These are phyloP conservation scores for Bettongia penicillata DNA, from an alignment of 2,113 vertebrate genomes.

Conservation along the genomic window DNA sequence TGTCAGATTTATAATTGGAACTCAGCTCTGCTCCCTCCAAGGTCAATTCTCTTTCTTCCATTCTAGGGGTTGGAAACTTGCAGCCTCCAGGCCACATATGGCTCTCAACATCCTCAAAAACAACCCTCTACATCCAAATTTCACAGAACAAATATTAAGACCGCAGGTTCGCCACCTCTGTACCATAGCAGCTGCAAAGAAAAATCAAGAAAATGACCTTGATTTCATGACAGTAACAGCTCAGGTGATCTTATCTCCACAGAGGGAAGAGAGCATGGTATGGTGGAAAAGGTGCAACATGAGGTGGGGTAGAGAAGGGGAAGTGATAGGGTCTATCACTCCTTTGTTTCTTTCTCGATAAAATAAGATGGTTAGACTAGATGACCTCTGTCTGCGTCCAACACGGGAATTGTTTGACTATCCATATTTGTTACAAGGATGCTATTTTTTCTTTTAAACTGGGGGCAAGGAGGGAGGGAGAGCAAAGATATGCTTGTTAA, in stretches of 20 bases:
- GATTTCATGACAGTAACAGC: not conserved
- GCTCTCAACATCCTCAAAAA: no score
- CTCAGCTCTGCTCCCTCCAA: not conserved
- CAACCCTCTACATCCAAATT: no score
- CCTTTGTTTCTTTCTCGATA: not conserved
- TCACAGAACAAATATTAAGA: no score
- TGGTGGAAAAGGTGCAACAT: not conserved
- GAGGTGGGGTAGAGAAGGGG: not conserved
- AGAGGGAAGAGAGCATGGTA: not conserved
- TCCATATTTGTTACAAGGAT: not conserved
- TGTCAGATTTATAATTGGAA: not conserved
- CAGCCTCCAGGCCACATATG: no score
- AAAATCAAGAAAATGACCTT: not conserved
- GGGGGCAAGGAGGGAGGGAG: not conserved
- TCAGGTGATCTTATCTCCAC: not conserved
- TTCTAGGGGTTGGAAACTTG: no score
- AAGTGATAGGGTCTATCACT: not conserved
- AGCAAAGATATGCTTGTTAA: not conserved
- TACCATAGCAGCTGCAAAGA: not conserved
- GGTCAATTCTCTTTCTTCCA: not conserved
- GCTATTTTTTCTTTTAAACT: not conserved
- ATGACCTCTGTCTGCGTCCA: not conserved
- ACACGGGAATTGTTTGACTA: not conserved
- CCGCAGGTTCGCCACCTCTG: no score
- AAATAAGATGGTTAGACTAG: not conserved